Evolutionary conservation across 2,797 vertebrate genomes (phyloP), one percentile per base, ranked within the genome.

Genomic region (Ptychobarbus kaznakovi): DNA sequence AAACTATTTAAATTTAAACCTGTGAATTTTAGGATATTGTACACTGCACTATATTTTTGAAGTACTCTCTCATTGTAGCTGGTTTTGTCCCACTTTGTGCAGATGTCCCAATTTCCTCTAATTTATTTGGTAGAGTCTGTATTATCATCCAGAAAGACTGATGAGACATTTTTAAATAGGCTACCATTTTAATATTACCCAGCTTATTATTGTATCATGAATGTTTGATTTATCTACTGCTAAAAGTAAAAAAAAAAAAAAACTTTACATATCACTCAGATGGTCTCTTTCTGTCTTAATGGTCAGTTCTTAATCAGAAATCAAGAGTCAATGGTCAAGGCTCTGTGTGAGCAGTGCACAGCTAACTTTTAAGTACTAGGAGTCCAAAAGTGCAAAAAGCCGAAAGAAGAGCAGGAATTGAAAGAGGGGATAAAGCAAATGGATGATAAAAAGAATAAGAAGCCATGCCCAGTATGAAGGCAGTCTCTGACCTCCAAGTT

Each of bases 401-500:
- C 1, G 9, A 32, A 46, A 63, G 51, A 66, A 70, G 4, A 63
- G 53, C 16, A 20, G 16, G 12, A 65, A 56, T 44, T 56, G 15
- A 61, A 63, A 65, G 53, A 46, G 38, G 8, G 16, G 32, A 53
- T 72, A 25, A 72, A 73, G 42, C 40, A 56, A 68, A 74, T 42
- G 12, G 38, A 69, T 44, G 49, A 68, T 40, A 69, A 40, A 75
- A 65, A n/a, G 28, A 83, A 35, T 61, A 7, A 79, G 35, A 68
- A 53, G 42, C 42, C 28, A 46, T 83, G 72, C 35, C 65, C 65
- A 35, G 22, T 25, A 25, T 35, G 28, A 72, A 61, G 73, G 18
- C 40, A 49, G 51, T 25, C 61, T 65, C 91, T 91, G 86, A 96
- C 98, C 96, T 99, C 97, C 92, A 99, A 28, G 88, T 95, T 97